Evolutionary conservation across 2,797 vertebrate species (phyloP), one percentile per base, ranked within the genome.

Genomic region (Pseudochirops corinnae): DNA sequence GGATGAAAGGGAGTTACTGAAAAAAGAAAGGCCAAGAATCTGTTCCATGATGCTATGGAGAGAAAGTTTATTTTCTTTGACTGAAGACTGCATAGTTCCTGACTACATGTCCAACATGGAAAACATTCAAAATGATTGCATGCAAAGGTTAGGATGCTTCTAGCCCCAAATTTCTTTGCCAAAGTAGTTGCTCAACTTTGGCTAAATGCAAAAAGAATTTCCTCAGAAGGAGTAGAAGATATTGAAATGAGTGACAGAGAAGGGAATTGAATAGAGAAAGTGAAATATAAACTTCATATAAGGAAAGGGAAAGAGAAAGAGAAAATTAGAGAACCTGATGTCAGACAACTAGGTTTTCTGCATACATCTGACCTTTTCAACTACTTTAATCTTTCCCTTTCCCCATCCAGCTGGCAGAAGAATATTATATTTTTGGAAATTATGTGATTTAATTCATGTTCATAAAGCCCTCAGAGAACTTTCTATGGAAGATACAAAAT

Each of bases 401-500:
- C 39, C 93, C 31, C 33, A 60, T 92, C 90, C 21, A 92, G 39
- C 39, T 92, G 29, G 31, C 93, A 55, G 56, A 82, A 53, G 21
- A 90, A 93, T 53, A 62, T 87, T 62, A 90, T 92, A 50, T 93
- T 33, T 55, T n/a, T n/a, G 26, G 74, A 56, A 93, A 52, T 50
- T 91, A 10, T 55, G 4, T 95, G 53, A 56, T 82, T 95, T 94
- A 62, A 92, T 96, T 93, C 62, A 92, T 56, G 96, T 95, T 94
- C 93, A 87, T 39, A 96, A 82, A 95, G 93, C 55, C 82, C 56
- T 95, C 58, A 31, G 92, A 95, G 97, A 97, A 96, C 26, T 52
- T 96, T 91, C 95, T 60, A 91, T 74, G 52, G 55, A 92, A 97
- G 95, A 74, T 3, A 14, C 93, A 92, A 98, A 98, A 96, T 9